phyloP scores from a whole-genome alignment of 2,888 invertebrate species.

The Patella ulyssiponensis region DNA sequence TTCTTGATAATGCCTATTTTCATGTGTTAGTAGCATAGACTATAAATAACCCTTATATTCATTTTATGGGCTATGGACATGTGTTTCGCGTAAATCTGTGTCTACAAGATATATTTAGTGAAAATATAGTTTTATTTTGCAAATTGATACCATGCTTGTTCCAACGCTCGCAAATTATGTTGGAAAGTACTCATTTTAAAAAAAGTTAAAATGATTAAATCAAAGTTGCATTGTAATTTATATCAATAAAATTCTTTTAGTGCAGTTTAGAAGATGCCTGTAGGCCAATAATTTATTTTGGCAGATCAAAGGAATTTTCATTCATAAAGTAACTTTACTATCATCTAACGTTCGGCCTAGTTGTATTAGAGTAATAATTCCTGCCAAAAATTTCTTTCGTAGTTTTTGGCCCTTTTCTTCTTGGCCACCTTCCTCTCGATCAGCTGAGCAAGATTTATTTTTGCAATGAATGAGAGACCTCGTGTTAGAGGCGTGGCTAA shows the following conservation, averaged over 20 bases:
- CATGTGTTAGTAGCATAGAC: background rate
- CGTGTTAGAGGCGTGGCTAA: background rate
- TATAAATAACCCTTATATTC: constrained; percentile 1
- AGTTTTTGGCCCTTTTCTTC: constrained; percentile 11
- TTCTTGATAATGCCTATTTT: constrained; percentile 2
- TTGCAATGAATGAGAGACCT: constrained; percentile 7
- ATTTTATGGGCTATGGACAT: background rate
- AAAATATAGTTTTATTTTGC: no score
- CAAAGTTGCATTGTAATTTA: no score
- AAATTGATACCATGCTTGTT: no score
- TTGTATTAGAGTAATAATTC: constrained; percentile 1
- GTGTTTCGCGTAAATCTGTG: constrained; percentile 2
- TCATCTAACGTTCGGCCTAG: background rate
- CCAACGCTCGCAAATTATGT: no score
- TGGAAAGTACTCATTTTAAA: no score
- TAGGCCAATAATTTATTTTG: constrained; percentile 1
- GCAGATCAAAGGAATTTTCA: constrained; percentile 4
- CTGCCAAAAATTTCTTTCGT: constrained; percentile 11
- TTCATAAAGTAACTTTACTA: constrained; percentile 3
- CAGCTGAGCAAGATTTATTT: constrained; percentile 13
- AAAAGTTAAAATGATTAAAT: no score
- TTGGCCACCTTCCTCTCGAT: constrained; percentile 1
- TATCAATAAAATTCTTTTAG: no score
- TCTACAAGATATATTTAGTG: no score
- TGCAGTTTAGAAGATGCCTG: no score